A percentile compares a stretch with the other conserved stretches of the same genome.
phyloP scores from a whole-genome alignment of 1,140 invertebrate species.

The Chrysomallon squamiferum region DNA sequence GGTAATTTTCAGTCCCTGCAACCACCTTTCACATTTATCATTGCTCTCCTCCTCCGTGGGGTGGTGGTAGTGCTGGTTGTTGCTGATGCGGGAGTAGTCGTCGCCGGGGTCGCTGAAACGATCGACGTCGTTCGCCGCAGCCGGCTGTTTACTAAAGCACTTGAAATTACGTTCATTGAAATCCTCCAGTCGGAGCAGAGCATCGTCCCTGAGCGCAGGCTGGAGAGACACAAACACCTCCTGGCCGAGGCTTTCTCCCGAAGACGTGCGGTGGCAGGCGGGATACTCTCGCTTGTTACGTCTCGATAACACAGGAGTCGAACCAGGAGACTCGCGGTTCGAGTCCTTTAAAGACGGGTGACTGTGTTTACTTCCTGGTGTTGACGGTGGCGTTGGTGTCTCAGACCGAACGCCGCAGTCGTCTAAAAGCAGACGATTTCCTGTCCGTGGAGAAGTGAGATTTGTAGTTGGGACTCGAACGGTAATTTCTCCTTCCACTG shows the following conservation, averaged over 20 bases:
- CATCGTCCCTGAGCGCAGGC: constrained; percentile 21
- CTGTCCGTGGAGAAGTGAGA: constrained; percentile 9
- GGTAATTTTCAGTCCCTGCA: constrained; percentile 40
- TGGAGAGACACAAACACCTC: constrained; percentile 1
- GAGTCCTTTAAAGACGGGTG: constrained; percentile 12
- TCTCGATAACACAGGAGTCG: constrained; percentile 18
- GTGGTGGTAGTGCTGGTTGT: constrained; percentile 13
- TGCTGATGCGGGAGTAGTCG: not conserved
- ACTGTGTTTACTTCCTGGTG: constrained; percentile 31
- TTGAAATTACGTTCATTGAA: constrained; percentile 15
- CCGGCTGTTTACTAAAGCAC: constrained; percentile 10
- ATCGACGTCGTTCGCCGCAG: constrained; percentile 9
- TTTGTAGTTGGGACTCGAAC: constrained; percentile 7
- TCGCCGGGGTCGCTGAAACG: constrained; percentile 6
- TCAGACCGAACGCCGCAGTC: constrained; percentile 1
- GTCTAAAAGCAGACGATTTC: not conserved
- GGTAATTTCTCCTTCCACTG: constrained; percentile 7
- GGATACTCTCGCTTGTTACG: constrained; percentile 10
- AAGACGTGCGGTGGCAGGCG: constrained; percentile 18
- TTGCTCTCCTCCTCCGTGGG: constrained; percentile 24
- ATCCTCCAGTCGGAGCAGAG: constrained; percentile 16
- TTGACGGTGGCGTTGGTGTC: constrained; percentile 40
- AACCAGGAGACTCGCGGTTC: constrained; percentile 17
- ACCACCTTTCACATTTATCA: constrained; percentile 44
- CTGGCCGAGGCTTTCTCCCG: constrained; percentile 16